These are phyloP conservation scores for Gambusia affinis DNA, from an alignment of 2,113 vertebrate species.

Conservation along the genomic window DNA sequence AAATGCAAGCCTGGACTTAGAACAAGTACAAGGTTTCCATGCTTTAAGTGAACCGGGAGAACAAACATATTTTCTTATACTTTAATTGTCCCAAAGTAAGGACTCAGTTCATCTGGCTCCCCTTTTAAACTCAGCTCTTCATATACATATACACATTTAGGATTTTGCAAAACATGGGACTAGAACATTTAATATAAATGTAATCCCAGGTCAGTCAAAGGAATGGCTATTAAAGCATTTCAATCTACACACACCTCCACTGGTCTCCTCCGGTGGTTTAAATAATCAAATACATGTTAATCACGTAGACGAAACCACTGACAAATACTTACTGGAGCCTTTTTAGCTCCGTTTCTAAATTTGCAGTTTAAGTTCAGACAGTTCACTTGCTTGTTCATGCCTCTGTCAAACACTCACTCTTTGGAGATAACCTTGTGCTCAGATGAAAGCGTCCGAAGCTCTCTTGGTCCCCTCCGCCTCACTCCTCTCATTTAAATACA, in stretches of 20 bases:
- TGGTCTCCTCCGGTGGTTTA: constrained; percentile 35
- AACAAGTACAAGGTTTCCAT: constrained; percentile 6
- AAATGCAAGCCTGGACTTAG: constrained; percentile 19
- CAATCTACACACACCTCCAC: constrained; percentile 52
- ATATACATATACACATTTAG: constrained; percentile 65
- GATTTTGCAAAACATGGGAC: constrained; percentile 62
- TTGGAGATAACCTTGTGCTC: constrained; percentile 61
- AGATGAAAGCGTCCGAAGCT: constrained; percentile 1
- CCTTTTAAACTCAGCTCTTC: constrained; percentile 40
- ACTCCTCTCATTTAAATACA: constrained; percentile 3
- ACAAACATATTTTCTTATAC: constrained; percentile 10
- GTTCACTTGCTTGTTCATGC: constrained; percentile 28
- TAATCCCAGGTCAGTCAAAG: constrained; percentile 66
- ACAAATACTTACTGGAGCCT: constrained; percentile 50
- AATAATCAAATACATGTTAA: constrained; percentile 48
- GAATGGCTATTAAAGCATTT: constrained; percentile 61
- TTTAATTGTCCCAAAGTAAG: constrained; percentile 36
- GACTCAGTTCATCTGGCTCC: constrained; percentile 60
- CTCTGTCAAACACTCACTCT: constrained; percentile 43
- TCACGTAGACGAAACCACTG: constrained; percentile 60
- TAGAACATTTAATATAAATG: constrained; percentile 80
- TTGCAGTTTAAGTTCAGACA: constrained; percentile 50
- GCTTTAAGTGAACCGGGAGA: constrained; percentile 7
- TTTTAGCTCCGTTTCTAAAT: constrained; percentile 50
- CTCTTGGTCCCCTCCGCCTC: background rate